Conservation (phyloP, 1,140 invertebrate species). For the Penaeus chinensis region DNA sequence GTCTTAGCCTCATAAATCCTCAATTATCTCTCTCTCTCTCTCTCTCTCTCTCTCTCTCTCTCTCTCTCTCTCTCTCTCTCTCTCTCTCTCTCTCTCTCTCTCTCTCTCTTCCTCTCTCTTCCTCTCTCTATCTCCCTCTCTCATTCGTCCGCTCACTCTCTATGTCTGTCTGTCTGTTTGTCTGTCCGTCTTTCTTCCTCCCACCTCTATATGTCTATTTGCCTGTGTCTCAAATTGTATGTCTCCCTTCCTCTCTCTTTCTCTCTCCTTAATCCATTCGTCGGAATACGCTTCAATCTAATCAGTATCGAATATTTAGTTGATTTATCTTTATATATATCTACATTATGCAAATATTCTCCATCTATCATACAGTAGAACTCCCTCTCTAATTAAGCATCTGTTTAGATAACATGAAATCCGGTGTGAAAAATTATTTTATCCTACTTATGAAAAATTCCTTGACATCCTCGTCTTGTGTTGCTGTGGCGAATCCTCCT, state of each 20-base stretch:
- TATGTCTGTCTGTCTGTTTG: conserved; percentile 13
- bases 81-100: neutral
- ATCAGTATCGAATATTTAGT: too few relatives aligned
- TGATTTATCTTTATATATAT: too few relatives aligned
- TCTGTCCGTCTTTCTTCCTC: neutral
- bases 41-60: conserved; percentile 16
- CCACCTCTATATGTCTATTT: neutral
- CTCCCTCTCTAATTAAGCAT: neutral
- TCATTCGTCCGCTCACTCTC: neutral
- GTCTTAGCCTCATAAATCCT: too few relatives aligned
- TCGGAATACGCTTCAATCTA: too few relatives aligned
- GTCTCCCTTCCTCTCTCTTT: conserved; percentile 12
- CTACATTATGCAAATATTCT: neutral
- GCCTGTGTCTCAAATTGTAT: conserved; percentile 11
- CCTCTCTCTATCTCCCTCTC: neutral
- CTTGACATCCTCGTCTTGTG: neutral
- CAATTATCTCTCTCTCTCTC: conserved; percentile 2
- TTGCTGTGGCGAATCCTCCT: neutral
- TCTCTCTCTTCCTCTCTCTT: neutral
- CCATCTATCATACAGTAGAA: neutral
- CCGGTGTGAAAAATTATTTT: too few relatives aligned
- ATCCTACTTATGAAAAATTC: too few relatives aligned
- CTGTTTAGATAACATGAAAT: too few relatives aligned
- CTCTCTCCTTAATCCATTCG: neutral
- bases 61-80: conserved; percentile 23